Percentiles rank a stretch among this genome's conserved stretches.
These are phyloP conservation scores for Cephonodes hylas DNA, from an alignment of 2,888 invertebrate genomes.

Conservation along the genomic window DNA sequence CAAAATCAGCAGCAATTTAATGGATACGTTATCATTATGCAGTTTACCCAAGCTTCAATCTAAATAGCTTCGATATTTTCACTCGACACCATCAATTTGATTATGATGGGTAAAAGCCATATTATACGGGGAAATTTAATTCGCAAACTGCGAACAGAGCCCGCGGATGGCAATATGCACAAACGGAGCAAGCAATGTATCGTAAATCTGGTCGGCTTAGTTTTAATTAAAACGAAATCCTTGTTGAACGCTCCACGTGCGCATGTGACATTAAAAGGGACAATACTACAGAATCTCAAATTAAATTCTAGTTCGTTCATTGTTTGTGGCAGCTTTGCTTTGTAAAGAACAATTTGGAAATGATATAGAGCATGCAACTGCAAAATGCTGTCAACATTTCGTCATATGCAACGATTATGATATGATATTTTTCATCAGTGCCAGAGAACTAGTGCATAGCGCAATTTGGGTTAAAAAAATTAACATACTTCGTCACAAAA, in stretches of 20 bases:
- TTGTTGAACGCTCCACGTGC: constrained; percentile 14
- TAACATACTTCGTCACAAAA: no score
- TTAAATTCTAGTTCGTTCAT: background rate
- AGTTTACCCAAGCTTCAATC: background rate
- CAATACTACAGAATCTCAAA: background rate
- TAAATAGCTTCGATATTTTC: background rate
- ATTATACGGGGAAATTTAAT: background rate
- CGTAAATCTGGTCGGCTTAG: background rate
- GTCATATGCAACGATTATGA: no score
- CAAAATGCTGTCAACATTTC: no score
- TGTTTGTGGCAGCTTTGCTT: background rate
- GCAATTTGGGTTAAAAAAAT: no score
- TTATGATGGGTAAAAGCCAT: background rate
- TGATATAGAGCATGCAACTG: background rate
- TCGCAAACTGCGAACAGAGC: background rate
- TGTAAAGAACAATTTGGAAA: background rate
- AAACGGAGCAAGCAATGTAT: background rate
- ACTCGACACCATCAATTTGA: background rate
- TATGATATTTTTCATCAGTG: no score
- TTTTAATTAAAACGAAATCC: constrained; percentile 7
- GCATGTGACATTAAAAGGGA: constrained; percentile 2
- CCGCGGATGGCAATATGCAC: background rate
- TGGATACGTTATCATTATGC: background rate
- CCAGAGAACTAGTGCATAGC: no score
- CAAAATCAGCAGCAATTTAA: background rate